These are phyloP conservation scores for Meloidogyne chitwoodi DNA, from an alignment of 1,140 invertebrate species.

Conservation along the genomic window DNA sequence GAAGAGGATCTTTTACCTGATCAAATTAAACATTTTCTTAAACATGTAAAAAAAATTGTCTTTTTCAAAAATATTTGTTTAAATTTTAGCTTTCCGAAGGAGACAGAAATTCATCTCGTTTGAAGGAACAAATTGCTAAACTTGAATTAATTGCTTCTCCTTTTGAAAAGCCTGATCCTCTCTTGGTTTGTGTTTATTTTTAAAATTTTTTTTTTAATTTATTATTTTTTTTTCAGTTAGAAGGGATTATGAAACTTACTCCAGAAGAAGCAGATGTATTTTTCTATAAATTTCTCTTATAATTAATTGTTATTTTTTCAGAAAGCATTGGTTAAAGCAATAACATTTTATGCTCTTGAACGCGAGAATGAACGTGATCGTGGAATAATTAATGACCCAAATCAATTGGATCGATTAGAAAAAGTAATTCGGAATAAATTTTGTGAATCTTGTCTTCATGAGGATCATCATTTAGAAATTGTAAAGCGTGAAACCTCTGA, in stretches of 20 bases:
- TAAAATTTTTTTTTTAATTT: not conserved
- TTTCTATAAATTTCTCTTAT: not conserved
- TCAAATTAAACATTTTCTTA: slow-evolving; percentile 24
- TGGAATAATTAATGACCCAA: not conserved
- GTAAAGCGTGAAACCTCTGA: slow-evolving; percentile 23
- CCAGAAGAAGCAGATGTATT: slow-evolving; percentile 21
- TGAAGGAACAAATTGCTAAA: slow-evolving; percentile 20
- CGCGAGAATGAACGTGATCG: slow-evolving; percentile 10
- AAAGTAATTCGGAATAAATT: slow-evolving; percentile 16
- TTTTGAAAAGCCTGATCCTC: slow-evolving; percentile 18
- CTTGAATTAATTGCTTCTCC: slow-evolving; percentile 28
- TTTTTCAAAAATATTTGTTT: not conserved
- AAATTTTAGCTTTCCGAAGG: slow-evolving; percentile 19
- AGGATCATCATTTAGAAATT: slow-evolving; percentile 16
- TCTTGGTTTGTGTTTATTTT: not conserved
- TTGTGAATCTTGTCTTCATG: slow-evolving; percentile 16
- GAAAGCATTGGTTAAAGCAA: slow-evolving; percentile 19
- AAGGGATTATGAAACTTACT: slow-evolving; percentile 17
- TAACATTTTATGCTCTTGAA: slow-evolving; percentile 6
- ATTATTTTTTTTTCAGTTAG: not conserved
- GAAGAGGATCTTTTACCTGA: slow-evolving; percentile 21
- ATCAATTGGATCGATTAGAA: slow-evolving; percentile 6
- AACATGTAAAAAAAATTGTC: slow-evolving; percentile 6
- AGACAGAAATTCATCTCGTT: slow-evolving; percentile 13
- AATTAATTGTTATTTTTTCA: not conserved